Evolutionary conservation across 2,113 vertebrate species (phyloP).

Genomic region (Aspidoscelis tigris): DNA sequence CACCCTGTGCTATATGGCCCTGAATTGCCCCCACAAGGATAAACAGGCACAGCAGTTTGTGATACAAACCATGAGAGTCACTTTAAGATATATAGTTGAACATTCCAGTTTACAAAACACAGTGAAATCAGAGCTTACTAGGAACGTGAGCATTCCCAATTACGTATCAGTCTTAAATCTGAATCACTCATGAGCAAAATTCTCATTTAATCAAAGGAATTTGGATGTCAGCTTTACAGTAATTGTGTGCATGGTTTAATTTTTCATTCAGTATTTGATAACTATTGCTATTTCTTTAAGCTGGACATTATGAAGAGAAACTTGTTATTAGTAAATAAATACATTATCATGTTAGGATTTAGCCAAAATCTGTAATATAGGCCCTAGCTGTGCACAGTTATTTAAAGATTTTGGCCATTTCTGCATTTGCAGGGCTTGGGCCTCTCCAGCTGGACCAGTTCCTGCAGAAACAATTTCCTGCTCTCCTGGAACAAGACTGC

Average conservation of each 20-base stretch:
- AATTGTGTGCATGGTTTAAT: too few relatives aligned
- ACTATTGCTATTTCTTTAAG: too few relatives aligned
- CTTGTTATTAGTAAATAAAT: too few relatives aligned
- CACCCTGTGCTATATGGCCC: conserved; percentile 55
- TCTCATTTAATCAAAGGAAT: neutral
- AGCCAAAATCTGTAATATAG: neutral
- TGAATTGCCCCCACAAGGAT: neutral
- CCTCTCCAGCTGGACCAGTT: too few relatives aligned
- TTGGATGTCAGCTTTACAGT: neutral
- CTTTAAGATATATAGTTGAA: neutral
- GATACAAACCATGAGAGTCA: conserved; percentile 30
- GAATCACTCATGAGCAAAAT: neutral
- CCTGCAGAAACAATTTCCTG: too few relatives aligned
- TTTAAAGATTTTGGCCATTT: too few relatives aligned
- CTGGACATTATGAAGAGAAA: too few relatives aligned
- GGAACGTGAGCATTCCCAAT: neutral
- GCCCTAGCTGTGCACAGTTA: neutral
- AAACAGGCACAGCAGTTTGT: conserved; percentile 41
- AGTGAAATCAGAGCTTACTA: neutral
- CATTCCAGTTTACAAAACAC: neutral
- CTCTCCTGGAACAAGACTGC: too few relatives aligned
- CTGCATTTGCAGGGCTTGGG: too few relatives aligned
- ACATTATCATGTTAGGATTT: neutral
- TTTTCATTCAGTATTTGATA: too few relatives aligned
- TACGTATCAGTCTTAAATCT: neutral